Evolutionary conservation across 2,888 invertebrate genomes (phyloP).

Genomic region (Notocelia uddmanniana): DNA sequence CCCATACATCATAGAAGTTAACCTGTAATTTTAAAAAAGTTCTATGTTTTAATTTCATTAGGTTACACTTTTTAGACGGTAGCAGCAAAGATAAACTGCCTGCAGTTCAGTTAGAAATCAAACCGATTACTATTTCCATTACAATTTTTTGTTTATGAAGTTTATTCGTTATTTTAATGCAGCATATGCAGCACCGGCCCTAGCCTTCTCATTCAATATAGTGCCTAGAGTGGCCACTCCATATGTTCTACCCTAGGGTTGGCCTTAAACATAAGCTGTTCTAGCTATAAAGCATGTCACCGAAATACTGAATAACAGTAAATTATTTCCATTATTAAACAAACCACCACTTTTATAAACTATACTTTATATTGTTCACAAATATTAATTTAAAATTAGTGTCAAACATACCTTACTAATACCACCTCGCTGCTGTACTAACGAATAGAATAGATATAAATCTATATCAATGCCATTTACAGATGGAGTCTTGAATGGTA

Average conservation of each 20-base stretch:
- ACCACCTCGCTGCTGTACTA: slow-evolving; percentile 97
- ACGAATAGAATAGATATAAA: slow-evolving; percentile 95
- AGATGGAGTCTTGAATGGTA: slow-evolving; percentile 87
- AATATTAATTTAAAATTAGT: not conserved
- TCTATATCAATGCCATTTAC: slow-evolving; percentile 97
- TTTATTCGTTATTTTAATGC: too few relatives aligned
- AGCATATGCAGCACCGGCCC: too few relatives aligned
- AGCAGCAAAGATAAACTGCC: too few relatives aligned
- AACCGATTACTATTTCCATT: too few relatives aligned
- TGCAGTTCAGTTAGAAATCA: too few relatives aligned
- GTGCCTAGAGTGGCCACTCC: too few relatives aligned
- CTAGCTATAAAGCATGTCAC: too few relatives aligned
- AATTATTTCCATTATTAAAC: not conserved
- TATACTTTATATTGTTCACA: not conserved
- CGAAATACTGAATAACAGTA: too few relatives aligned
- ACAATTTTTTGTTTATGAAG: too few relatives aligned
- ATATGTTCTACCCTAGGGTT: too few relatives aligned
- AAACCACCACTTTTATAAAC: not conserved
- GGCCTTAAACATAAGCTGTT: too few relatives aligned
- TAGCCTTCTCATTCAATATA: too few relatives aligned
- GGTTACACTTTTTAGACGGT: not conserved
- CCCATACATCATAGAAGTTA: slow-evolving; percentile 95
- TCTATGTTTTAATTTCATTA: slow-evolving; percentile 6
- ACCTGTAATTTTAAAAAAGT: slow-evolving; percentile 84
- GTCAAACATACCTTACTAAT: slow-evolving; percentile 93